Percentiles rank a stretch among this genome's conserved stretches.
Evolutionary conservation across 2,113 vertebrate species (phyloP).

Genomic region (Halcyon senegalensis): DNA sequence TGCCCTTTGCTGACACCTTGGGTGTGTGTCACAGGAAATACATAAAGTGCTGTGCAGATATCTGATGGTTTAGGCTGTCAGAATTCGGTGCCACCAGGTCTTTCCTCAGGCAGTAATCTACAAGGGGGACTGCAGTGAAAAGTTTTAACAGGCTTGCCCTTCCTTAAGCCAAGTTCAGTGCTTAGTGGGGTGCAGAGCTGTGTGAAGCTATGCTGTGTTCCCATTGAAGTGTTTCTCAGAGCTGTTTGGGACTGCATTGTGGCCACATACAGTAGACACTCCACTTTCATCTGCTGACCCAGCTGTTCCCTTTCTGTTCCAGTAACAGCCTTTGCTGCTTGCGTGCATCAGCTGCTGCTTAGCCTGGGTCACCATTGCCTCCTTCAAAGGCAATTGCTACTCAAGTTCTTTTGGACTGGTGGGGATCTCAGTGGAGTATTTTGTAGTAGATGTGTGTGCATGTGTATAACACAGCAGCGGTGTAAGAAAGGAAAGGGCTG

Average conservation of each 20-base stretch:
- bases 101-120: neutral
- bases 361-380: neutral
- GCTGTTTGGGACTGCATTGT: neutral
- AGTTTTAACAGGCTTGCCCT: neutral
- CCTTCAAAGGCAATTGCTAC: neutral
- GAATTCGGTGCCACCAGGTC: neutral
- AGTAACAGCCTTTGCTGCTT: neutral
- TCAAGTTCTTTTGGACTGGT: neutral
- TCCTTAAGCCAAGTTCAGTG: neutral
- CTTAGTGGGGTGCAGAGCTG: neutral
- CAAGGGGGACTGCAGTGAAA: neutral
- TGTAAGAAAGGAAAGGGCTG: neutral
- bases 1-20: neutral
- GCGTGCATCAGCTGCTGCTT: neutral
- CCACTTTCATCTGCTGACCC: neutral
- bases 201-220: accelerated
- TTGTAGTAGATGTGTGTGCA: neutral
- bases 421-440: neutral
- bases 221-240: neutral
- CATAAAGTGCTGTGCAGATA: neutral
- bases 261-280: neutral
- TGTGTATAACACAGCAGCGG: neutral
- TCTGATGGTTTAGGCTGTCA: neutral
- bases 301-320: neutral
- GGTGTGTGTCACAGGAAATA: neutral